Conservation (phyloP, 2,113 vertebrate species). For the Puntigrus tetrazona region DNA sequence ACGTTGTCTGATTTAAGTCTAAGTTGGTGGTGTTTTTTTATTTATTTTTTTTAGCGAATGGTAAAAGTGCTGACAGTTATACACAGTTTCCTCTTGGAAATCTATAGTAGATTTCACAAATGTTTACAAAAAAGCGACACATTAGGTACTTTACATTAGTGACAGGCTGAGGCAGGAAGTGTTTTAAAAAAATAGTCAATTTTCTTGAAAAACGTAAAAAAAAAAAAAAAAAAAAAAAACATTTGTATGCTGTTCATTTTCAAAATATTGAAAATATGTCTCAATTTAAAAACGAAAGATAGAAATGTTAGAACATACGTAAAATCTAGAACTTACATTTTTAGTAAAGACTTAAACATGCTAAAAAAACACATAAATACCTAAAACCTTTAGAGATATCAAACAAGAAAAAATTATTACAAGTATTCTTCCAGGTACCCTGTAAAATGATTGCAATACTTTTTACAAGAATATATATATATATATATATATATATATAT, state of each 20-base stretch:
- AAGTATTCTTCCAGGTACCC: neutral
- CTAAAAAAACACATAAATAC: no score
- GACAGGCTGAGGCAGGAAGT: no score
- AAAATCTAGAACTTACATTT: neutral
- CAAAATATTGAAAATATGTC: neutral
- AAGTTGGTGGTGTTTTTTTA: no score
- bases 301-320: neutral
- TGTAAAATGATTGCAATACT: neutral
- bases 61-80: neutral
- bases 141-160: no score
- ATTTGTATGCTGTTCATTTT: neutral
- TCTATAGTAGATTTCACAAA: neutral
- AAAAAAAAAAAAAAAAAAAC: no score
- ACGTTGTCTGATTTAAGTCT: neutral
- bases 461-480: neutral
- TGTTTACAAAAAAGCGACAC: no score
- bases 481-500: no score
- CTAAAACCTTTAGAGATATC: no score
- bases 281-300: neutral
- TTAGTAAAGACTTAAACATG: neutral
- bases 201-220: no score
- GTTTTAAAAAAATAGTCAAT: no score
- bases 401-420: no score
- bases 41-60: no score
- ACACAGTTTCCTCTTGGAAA: neutral